Evolutionary conservation across 2,113 vertebrate species (phyloP), one percentile per base, ranked within the genome.

Genomic region (Alectura lathami): DNA sequence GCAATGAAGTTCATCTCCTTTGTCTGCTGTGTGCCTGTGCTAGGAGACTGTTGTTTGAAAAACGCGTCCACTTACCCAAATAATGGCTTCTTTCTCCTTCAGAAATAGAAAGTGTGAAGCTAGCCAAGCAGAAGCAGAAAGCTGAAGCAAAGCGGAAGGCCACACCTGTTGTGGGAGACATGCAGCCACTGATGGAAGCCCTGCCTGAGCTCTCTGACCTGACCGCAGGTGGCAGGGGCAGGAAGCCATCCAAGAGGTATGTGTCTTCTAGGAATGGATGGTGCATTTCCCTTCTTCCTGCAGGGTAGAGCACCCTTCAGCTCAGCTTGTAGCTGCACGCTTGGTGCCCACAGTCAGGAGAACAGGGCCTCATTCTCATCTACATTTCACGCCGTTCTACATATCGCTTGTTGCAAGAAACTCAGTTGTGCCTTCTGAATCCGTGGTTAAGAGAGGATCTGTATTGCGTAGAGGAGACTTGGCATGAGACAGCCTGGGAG

Each of bases 101-200:
- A 99, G 99, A 99, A 97, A 99, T 99, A 27, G 98, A 98, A 89
- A 97, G 95, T 45, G 98, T 99, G 69, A 98, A 98, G 90, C 95
- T 98, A 64, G 98, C 98, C 1, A 98, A 97, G 74, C 98, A 98
- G 97, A 97, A 98, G 91, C 97, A 98, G 95, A 97, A 96, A 78
- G 99, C 98, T 0, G 97, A 98, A 84, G 98, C 83, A 0, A 98
- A 96, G 73, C 92, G 98, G 70, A 98, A 96, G 84, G 98, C 98
- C 78, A 98, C 97, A 0, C 98, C 97, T 2, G 98, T 99, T 54
- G 98, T 99, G 72, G 99, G 99, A 11, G 99, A 99, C 96, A 97
- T 99, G 98, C 98, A 98, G 87, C 98, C 98, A 0, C 92, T 99
- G 91, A 97, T 98, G 73, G 99, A 99, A 12, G 99, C 99, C 75